phyloP scores from a whole-genome alignment of 2,888 invertebrate species.

The Eurytoma californica region DNA sequence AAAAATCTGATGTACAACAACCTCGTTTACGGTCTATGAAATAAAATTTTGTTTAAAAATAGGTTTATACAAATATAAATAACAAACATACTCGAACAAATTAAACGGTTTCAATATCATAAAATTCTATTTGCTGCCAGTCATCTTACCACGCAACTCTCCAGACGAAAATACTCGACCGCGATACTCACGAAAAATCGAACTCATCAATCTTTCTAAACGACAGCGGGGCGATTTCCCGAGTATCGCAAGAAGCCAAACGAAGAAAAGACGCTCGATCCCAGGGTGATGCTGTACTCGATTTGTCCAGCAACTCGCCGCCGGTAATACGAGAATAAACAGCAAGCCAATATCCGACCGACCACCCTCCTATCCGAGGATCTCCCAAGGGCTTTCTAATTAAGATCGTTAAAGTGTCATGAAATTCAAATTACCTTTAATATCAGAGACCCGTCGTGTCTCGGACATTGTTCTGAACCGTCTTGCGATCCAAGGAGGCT shows the following conservation, averaged over 20 bases:
- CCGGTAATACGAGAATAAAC: conserved; percentile 71
- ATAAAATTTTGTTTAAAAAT: too few species aligned
- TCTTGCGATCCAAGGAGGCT: conserved; percentile 13
- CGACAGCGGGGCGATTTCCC: conserved; percentile 23
- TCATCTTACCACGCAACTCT: not conserved
- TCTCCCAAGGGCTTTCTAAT: conserved; percentile 69
- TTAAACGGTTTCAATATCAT: not conserved
- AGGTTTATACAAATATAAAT: too few species aligned
- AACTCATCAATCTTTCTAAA: conserved; percentile 48
- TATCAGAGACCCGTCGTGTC: conserved; percentile 58
- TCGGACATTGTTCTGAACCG: conserved; percentile 28
- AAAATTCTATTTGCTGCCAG: conserved; percentile 3
- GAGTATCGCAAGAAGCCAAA: not conserved
- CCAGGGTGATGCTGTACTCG: conserved; percentile 9
- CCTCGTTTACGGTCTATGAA: too few species aligned
- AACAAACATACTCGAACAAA: too few species aligned
- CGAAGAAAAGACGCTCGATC: not conserved
- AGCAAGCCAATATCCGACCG: conserved; percentile 66
- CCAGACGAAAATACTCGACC: not conserved
- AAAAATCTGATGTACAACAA: too few species aligned
- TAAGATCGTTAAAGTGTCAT: conserved; percentile 74
- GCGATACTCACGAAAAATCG: conserved; percentile 39
- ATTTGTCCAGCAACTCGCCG: conserved; percentile 37
- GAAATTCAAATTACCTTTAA: conserved; percentile 74
- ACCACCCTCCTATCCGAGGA: conserved; percentile 35